Evolutionary conservation across 2,797 vertebrate genomes (phyloP).

Genomic region (Sylvilagus floridanus): DNA sequence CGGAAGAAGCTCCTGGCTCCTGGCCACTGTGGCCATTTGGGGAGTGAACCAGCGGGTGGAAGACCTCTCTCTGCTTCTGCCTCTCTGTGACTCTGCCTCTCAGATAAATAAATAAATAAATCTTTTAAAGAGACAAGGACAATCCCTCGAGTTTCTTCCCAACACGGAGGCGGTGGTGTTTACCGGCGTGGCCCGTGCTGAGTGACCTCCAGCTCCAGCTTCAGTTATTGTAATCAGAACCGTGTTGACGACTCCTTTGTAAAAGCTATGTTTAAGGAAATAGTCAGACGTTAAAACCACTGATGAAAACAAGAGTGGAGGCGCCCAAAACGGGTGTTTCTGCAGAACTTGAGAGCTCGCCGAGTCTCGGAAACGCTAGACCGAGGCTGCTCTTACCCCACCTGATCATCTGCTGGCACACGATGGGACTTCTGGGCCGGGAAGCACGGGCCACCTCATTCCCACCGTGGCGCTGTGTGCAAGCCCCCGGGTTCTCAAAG

Average conservation of each 20-base stretch:
- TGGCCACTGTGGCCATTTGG: no score
- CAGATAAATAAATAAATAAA: no score
- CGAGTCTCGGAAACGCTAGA: background rate
- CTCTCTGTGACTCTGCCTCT: no score
- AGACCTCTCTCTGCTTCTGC: no score
- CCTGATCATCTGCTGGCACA: background rate
- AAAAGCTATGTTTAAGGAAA: background rate
- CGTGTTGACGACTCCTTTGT: no score
- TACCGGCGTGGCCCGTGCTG: fast-evolving
- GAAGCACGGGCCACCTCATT: fast-evolving
- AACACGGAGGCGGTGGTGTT: fast-evolving
- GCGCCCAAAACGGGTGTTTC: background rate
- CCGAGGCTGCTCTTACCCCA: no score
- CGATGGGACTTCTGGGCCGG: background rate
- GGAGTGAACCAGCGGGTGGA: no score
- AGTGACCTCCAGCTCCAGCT: fast-evolving
- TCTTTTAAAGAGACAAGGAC: fast-evolving
- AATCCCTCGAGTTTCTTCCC: fast-evolving
- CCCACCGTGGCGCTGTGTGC: fast-evolving
- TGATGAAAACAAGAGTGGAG: background rate
- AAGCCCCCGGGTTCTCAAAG: no score
- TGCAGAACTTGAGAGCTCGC: background rate
- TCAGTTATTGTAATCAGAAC: fast-evolving
- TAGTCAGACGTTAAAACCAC: fast-evolving
- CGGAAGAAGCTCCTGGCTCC: no score